These are phyloP conservation scores for Himalopsyche kuldschensis DNA, from an alignment of 2,888 invertebrate genomes.

Conservation along the genomic window DNA sequence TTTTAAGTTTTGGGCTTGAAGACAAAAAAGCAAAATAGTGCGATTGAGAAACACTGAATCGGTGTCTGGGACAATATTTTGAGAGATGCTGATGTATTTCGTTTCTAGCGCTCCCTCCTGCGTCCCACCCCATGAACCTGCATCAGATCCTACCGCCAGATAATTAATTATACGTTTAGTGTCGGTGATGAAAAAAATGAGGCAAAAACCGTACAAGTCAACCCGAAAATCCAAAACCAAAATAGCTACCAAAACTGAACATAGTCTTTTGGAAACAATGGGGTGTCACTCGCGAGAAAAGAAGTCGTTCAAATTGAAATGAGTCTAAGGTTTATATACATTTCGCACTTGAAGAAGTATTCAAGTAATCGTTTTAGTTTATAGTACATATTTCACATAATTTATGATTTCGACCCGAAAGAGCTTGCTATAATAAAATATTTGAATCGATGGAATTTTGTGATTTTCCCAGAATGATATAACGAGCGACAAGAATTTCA, in stretches of 20 bases:
- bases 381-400: too few species aligned
- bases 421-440: too few species aligned
- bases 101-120: neutral
- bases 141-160: slow-evolving; percentile 7
- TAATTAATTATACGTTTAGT: slow-evolving; percentile 39
- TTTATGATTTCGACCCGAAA: too few species aligned
- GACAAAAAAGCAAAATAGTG: too few species aligned
- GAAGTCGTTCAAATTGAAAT: slow-evolving; percentile 1
- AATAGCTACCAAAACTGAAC: slow-evolving; percentile 19
- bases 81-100: neutral
- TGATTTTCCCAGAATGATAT: too few species aligned
- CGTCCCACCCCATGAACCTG: neutral
- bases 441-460: too few species aligned
- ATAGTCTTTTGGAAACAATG: slow-evolving; percentile 30
- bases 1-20: too few species aligned
- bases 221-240: slow-evolving; percentile 12
- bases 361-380: too few species aligned
- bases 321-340: neutral
- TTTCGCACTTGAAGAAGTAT: too few species aligned
- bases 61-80: neutral
- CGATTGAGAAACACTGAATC: too few species aligned
- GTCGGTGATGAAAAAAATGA: slow-evolving; percentile 23
- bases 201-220: slow-evolving; percentile 25
- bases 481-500: too few species aligned
- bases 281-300: neutral